Conservation (phyloP, 1,140 invertebrate species). For the Drosophila carrolli region DNA sequence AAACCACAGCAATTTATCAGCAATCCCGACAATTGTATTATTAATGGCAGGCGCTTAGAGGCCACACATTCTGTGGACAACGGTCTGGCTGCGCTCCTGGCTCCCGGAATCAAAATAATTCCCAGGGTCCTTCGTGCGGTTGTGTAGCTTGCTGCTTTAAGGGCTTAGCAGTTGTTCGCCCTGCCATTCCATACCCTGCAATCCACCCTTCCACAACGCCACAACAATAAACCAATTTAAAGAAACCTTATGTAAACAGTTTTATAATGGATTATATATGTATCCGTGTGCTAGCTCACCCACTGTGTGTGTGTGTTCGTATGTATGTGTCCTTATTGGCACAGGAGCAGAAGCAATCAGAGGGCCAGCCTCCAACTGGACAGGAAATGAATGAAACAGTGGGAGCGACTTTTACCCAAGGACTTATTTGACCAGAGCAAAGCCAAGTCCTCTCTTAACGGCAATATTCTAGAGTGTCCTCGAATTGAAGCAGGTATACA, state of each 20-base stretch:
- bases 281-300: slow-evolving; percentile 28
- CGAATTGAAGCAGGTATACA: no score
- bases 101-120: slow-evolving; percentile 20
- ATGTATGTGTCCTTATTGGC: slow-evolving; percentile 11
- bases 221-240: slow-evolving; percentile 81
- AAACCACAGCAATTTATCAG: slow-evolving; percentile 78
- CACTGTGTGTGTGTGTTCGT: neutral
- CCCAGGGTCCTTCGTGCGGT: slow-evolving; percentile 17
- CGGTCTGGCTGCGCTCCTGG: slow-evolving; percentile 4
- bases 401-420: slow-evolving; percentile 11
- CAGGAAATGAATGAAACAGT: slow-evolving; percentile 42
- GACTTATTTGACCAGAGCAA: slow-evolving; percentile 2
- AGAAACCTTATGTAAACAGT: slow-evolving; percentile 80
- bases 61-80: slow-evolving; percentile 56
- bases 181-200: neutral
- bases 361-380: slow-evolving; percentile 7
- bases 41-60: slow-evolving; percentile 75
- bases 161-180: slow-evolving; percentile 41
- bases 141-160: slow-evolving; percentile 44
- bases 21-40: slow-evolving; percentile 71
- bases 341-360: slow-evolving; percentile 9
- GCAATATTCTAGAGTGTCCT: neutral
- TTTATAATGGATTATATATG: slow-evolving; percentile 77
- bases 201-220: slow-evolving; percentile 20
- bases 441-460: slow-evolving; percentile 11